Conservation (phyloP, 2,888 invertebrate species). For the Phalera bucephala region DNA sequence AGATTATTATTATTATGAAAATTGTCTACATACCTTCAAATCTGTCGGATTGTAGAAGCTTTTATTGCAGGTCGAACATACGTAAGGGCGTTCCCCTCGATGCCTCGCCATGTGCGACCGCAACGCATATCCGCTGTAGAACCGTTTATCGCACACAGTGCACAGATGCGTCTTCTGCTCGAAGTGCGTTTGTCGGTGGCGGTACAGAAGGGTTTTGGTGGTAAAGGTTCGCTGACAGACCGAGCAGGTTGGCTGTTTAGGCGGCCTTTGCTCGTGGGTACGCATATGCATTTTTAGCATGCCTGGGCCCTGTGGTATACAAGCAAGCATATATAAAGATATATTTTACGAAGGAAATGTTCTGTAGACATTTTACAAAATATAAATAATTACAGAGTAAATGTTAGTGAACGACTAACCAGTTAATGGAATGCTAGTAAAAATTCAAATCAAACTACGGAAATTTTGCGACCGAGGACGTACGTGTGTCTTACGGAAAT, state of each 20-base stretch:
- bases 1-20: no score
- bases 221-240: conserved; percentile 84
- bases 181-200: conserved; percentile 85
- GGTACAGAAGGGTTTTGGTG: conserved; percentile 83
- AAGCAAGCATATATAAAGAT: no score
- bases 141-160: conserved; percentile 75
- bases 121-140: conserved; percentile 76
- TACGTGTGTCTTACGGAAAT: no score
- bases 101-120: conserved; percentile 79
- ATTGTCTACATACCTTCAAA: conserved; percentile 80
- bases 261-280: conserved; percentile 83
- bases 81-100: conserved; percentile 75
- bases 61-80: conserved; percentile 82
- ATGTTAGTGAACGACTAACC: no score
- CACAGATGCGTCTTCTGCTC: conserved; percentile 79
- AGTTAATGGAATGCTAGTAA: no score
- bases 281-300: conserved; percentile 87
- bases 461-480: no score
- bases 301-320: conserved; percentile 82
- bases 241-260: conserved; percentile 83
- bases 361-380: no score
- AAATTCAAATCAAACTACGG: no score
- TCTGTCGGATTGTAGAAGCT: conserved; percentile 83
- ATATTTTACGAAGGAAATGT: no score
- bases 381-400: no score